Conservation (phyloP, 2,797 vertebrate genomes). For the Apodemus agrarius region DNA sequence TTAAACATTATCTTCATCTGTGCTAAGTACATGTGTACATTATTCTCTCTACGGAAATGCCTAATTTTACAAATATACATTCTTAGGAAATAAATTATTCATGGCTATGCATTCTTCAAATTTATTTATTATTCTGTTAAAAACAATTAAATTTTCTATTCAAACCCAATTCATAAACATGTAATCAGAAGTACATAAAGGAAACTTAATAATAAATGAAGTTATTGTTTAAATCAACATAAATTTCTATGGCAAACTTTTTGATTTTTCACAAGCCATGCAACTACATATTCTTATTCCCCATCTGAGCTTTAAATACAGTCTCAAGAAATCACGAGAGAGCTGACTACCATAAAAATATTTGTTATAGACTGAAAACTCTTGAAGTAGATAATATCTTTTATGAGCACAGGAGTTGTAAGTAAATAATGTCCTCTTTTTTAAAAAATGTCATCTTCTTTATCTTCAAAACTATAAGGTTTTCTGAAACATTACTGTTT, state of each 20-base stretch:
- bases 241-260: not conserved
- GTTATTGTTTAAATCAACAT: slow-evolving; percentile 16
- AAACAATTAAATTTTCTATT: slow-evolving; percentile 30
- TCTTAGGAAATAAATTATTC: slow-evolving; percentile 35
- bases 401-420: slow-evolving; percentile 4
- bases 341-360: not conserved
- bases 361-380: not conserved
- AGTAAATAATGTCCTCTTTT: slow-evolving; percentile 49
- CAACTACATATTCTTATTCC: not conserved
- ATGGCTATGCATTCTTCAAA: slow-evolving; percentile 5
- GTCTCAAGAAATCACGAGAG: not conserved
- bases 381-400: slow-evolving; percentile 30
- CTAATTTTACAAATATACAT: not conserved
- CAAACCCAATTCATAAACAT: slow-evolving; percentile 5
- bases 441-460: slow-evolving; percentile 50
- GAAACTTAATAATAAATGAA: slow-evolving; percentile 13
- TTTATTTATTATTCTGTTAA: slow-evolving; percentile 6
- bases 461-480: slow-evolving; percentile 58
- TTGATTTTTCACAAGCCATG: slow-evolving; percentile 26
- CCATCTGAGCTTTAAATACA: slow-evolving; percentile 34
- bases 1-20: slow-evolving; percentile 10
- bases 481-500: slow-evolving; percentile 52
- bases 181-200: not conserved
- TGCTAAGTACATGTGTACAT: not conserved
- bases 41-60: not conserved